A percentile compares a stretch with the other conserved stretches of the same genome.
Conservation (phyloP, 92 coral and sea anemone genomes). For the Umimayanthus chanpuru region DNA sequence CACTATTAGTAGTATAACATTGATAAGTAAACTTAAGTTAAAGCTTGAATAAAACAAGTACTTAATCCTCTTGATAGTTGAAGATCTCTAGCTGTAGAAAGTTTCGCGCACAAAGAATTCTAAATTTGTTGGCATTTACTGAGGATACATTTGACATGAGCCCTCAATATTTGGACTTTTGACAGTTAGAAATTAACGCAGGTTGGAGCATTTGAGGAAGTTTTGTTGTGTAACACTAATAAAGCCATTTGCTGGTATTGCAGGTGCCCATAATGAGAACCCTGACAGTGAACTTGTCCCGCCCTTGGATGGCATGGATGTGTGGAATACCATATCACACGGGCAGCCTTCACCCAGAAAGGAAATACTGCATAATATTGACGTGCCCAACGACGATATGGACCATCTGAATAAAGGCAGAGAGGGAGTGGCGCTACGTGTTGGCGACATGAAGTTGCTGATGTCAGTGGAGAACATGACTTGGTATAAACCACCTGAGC, state of each 20-base stretch:
- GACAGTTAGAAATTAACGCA: not conserved
- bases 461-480: constrained; percentile 61
- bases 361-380: constrained; percentile 76
- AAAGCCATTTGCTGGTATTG: not conserved
- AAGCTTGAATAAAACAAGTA: too few species aligned
- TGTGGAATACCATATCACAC: constrained; percentile 73
- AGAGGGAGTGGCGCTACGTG: constrained; percentile 68
- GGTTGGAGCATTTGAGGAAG: not conserved
- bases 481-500: constrained; percentile 78
- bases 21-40: too few species aligned
- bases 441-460: constrained; percentile 71
- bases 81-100: too few species aligned
- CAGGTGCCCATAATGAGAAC: not conserved
- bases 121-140: too few species aligned
- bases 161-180: not conserved
- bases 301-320: constrained; percentile 69
- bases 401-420: not conserved
- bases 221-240: not conserved
- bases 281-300: not conserved
- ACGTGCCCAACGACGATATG: not conserved
- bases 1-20: too few species aligned
- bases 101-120: too few species aligned
- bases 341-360: constrained; percentile 74
- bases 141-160: too few species aligned
- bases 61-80: too few species aligned